A percentile compares a stretch with the other conserved stretches of the same genome.
phyloP scores from a whole-genome alignment of 2,797 vertebrate species.

The Danionella dracula region DNA sequence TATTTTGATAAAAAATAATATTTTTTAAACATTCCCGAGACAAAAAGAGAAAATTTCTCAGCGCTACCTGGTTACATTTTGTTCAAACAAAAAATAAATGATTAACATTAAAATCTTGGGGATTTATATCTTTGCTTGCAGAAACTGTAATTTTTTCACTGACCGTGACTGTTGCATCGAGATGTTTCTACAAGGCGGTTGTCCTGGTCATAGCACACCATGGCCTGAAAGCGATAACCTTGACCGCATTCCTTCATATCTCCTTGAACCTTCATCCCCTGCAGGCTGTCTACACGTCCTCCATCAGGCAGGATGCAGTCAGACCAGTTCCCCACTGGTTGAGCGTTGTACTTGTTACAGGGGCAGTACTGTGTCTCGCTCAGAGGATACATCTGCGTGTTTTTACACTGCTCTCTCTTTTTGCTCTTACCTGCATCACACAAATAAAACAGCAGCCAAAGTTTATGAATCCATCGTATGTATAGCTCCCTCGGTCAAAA shows the following conservation, averaged over 20 bases:
- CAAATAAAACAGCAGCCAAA: background rate
- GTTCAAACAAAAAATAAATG: too few relatives aligned
- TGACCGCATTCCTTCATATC: slow-evolving; percentile 92
- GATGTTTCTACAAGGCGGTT: slow-evolving; percentile 88
- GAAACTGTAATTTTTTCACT: slow-evolving; percentile 15
- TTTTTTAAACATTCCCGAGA: too few relatives aligned
- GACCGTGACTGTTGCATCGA: slow-evolving; percentile 95
- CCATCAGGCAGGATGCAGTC: slow-evolving; percentile 89
- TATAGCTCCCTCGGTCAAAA: background rate
- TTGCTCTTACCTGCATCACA: slow-evolving; percentile 85
- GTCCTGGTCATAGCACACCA: slow-evolving; percentile 95
- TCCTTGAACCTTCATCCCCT: slow-evolving; percentile 86
- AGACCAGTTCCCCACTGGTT: slow-evolving; percentile 94
- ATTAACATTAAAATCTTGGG: too few relatives aligned
- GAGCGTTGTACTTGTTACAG: slow-evolving; percentile 92
- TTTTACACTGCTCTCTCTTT: slow-evolving; percentile 92
- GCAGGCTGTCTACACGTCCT: slow-evolving; percentile 74
- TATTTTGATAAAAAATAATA: too few relatives aligned
- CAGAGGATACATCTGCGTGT: slow-evolving; percentile 83
- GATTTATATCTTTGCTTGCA: too few relatives aligned
- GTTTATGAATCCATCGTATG: background rate
- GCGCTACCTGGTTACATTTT: too few relatives aligned
- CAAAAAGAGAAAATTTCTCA: too few relatives aligned
- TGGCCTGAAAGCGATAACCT: slow-evolving; percentile 92
- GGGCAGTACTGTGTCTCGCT: slow-evolving; percentile 93